Evolutionary conservation across 1,140 invertebrate genomes (phyloP).

Genomic region (Pseudachorutes palmiensis): DNA sequence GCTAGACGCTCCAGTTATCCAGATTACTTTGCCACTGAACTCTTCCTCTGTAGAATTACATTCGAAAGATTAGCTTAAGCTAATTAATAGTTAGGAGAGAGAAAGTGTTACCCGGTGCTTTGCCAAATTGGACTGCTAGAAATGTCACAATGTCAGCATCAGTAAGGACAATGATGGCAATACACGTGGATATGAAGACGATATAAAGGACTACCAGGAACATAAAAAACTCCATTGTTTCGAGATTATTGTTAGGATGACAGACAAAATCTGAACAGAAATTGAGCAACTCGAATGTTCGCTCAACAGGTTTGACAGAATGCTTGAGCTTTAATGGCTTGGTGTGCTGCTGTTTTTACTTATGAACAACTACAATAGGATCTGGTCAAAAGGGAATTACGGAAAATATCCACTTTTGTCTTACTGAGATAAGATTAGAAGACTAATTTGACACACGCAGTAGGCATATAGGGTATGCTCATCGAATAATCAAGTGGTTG

Average conservation of each 20-base stretch:
- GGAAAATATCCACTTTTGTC: background rate
- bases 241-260: background rate
- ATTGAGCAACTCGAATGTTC: background rate
- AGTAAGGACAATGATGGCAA: conserved; percentile 25
- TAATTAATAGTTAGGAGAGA: background rate
- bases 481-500: background rate
- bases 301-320: background rate
- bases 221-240: conserved; percentile 22
- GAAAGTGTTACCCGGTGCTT: conserved; percentile 26
- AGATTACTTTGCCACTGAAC: conserved; percentile 66
- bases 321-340: background rate
- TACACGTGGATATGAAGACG: conserved; percentile 24
- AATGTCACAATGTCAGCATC: conserved; percentile 32
- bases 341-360: background rate
- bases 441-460: conserved; percentile 3
- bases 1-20: conserved; percentile 82
- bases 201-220: conserved; percentile 22
- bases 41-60: conserved; percentile 15
- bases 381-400: background rate
- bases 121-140: conserved; percentile 36
- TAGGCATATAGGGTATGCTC: background rate
- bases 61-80: background rate
- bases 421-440: conserved; percentile 12
- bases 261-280: background rate
- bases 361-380: background rate